These are phyloP conservation scores for Agrochola macilenta DNA, from an alignment of 2,888 invertebrate genomes.

Conservation along the genomic window DNA sequence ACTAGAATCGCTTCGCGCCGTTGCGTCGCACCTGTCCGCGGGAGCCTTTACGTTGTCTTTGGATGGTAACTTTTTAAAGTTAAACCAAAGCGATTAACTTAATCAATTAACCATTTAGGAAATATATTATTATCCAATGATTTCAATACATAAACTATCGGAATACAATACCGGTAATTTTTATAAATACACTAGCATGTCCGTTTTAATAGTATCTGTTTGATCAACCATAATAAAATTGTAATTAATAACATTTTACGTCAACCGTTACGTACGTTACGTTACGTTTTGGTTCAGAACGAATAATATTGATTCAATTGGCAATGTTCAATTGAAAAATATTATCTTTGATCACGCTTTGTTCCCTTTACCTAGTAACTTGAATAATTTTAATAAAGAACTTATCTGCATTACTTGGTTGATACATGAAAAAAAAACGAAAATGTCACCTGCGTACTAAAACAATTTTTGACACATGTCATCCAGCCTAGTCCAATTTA, in stretches of 20 bases:
- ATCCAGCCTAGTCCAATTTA: constrained; percentile 40
- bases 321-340: constrained; percentile 6
- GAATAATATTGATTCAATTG: constrained; percentile 57
- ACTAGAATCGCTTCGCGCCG: no score
- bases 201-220: constrained; percentile 37
- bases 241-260: constrained; percentile 51
- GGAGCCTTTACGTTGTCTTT: neutral
- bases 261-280: constrained; percentile 29
- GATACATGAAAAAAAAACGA: neutral
- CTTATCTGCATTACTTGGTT: neutral
- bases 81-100: neutral
- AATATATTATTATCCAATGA: constrained; percentile 18
- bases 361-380: constrained; percentile 1
- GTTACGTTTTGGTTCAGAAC: constrained; percentile 30
- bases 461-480: constrained; percentile 1
- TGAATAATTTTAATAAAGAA: neutral
- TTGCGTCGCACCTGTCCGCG: no score
- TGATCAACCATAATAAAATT: constrained; percentile 39
- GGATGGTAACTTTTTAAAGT: constrained; percentile 4
- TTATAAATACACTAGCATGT: constrained; percentile 10
- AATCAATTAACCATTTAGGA: constrained; percentile 18
- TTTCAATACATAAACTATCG: neutral
- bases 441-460: neutral
- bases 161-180: constrained; percentile 33
- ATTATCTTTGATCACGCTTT: constrained; percentile 20